Conservation (phyloP, 2,888 invertebrate species). For the Drosophila subsilvestris region DNA sequence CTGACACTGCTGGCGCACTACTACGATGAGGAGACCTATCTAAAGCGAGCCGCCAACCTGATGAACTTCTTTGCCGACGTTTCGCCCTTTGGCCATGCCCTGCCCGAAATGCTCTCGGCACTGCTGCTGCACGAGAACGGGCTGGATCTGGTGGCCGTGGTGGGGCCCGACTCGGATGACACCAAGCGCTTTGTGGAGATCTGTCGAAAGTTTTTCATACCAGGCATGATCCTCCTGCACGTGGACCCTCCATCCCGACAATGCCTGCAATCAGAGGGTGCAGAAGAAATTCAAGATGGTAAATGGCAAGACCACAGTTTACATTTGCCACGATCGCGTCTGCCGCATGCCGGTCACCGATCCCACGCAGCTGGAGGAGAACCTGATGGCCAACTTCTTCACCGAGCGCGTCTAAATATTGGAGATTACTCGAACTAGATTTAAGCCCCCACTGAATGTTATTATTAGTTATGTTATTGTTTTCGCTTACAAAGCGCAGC, state of each 20-base stretch:
- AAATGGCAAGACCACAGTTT: conserved; percentile 82
- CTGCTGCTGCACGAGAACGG: conserved; percentile 81
- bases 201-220: conserved; percentile 82
- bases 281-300: conserved; percentile 83
- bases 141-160: conserved; percentile 82
- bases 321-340: conserved; percentile 83
- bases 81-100: conserved; percentile 80
- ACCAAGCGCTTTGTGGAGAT: conserved; percentile 81
- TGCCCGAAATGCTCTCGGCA: conserved; percentile 84
- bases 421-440: conserved; percentile 33
- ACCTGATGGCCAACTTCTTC: conserved; percentile 80
- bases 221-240: conserved; percentile 83
- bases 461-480: conserved; percentile 31
- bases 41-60: conserved; percentile 72
- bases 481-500: conserved; percentile 64
- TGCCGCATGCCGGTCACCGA: conserved; percentile 84
- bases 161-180: conserved; percentile 81
- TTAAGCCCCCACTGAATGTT: conserved; percentile 26
- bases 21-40: conserved; percentile 84
- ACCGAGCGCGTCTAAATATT: conserved; percentile 57
- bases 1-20: conserved; percentile 90
- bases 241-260: conserved; percentile 77
- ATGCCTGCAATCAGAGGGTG: conserved; percentile 75
- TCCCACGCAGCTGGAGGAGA: conserved; percentile 79
- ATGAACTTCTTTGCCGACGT: conserved; percentile 80